Evolutionary conservation across 1,140 invertebrate species (phyloP), one percentile per base, ranked within the genome.

Genomic region (Trichoplusia ni): DNA sequence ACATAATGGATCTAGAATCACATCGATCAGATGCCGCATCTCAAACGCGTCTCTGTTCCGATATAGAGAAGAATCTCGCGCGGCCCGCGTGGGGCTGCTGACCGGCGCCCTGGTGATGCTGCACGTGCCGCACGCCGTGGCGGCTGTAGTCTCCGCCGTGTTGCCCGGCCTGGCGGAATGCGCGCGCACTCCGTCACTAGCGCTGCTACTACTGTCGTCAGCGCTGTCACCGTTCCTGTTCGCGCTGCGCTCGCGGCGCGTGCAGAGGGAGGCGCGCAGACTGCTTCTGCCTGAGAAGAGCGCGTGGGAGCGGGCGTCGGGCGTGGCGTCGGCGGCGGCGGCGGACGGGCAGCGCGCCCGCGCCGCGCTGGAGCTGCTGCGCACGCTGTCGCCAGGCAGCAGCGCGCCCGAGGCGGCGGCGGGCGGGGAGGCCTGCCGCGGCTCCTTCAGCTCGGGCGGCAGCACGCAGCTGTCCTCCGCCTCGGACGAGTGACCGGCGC

Each of bases 11-110:
- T 92, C 91, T 11, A 94, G 94, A 70, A 94, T 96, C 68, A 94
- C 93, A 47, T 94, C 93, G 4, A 88, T 96, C 49, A 93, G 94
- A 31, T 94, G 95, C 80, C 91, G 94, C 6, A 95, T 97, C 35
- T 96, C 95, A 58, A 96, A 96, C 78, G 96, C 95, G 7, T 95
- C 94, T n/a, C 88, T 96, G 56, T 96, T 97, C 82, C 92, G 94
- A 56, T 96, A 96, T 79, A 91, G 95, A 14, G 95, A 96, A 84
- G 96, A 97, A 83, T 94, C 95, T 23, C 92, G 96, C 62, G 95
- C 96, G 0, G 96, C 95, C 2, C 93, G 95, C 53, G 95, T 96
- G 40, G 87, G 87, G 46, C 69, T 90, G 18, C 69, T 90, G 49
- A 90, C 87, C 47, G 96, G 95, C 72, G 93, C 95, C 21, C 77